Base-by-base conservation (phyloP, 2,797 vertebrate genomes). In the Karalla daura region DNA sequence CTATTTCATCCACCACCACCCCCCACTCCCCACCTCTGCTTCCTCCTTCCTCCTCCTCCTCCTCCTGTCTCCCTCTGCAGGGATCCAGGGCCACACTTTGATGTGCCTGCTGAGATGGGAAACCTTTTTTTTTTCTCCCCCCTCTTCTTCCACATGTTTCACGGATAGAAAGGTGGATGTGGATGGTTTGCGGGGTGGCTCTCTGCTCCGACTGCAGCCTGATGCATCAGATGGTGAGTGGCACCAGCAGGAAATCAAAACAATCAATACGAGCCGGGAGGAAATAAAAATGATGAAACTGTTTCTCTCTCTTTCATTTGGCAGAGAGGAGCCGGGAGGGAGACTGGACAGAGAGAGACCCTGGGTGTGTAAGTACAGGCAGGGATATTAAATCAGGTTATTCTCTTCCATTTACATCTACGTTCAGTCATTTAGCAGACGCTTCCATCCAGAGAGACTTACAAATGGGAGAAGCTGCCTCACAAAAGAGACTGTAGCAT, bases 91-190 rank as follows among this genome's bases (percentile, higher is more conserved):
- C 77, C 50, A 18, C 72, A 49, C 89, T 88, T 88, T 87, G 88
- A 91, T 84, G 83, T 89, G 75, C 61, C 67, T 81, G 86, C 82
- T 86, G 81, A 83, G 86, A 86, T 73, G 86, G 71, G 47, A 63
- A 80, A n/a, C n/a, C n/a, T n/a, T n/a, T n/a, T n/a, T n/a, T n/a
- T n/a, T n/a, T n/a, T n/a, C n/a, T n/a, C n/a, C n/a, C n/a, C n/a
- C n/a, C n/a, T n/a, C 41, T 64, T 67, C 75, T 58, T 65, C 63
- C 79, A 58, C 73, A 33, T 68, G 76, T 80, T 35, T 55, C 53
- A 61, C 61, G 20, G 39, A 13, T 30, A 10, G 28, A 30, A n/a
- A 30, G 28, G 41, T 3, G 13, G n/a, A n/a, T 20, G 15, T 15
- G 44, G 30, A 12, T 20, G 21, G 15, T 2, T 18, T 28, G 75